phyloP scores from a whole-genome alignment of 2,113 vertebrate genomes.

The Chunga burmeisteri region DNA sequence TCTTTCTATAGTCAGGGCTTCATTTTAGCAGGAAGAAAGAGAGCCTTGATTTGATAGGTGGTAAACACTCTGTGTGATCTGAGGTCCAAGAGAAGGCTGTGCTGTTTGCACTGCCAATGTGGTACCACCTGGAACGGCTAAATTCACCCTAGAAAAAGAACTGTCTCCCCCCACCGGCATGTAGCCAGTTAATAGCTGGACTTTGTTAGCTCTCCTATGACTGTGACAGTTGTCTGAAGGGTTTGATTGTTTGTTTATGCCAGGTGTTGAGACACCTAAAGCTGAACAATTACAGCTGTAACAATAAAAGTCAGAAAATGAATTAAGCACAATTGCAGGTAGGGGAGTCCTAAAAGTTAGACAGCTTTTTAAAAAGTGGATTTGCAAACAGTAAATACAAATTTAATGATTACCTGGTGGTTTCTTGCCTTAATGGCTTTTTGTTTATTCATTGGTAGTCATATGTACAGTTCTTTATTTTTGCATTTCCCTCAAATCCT shows the following conservation, averaged over 20 bases:
- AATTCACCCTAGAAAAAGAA: not conserved
- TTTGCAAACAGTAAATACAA: not conserved
- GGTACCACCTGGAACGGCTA: not conserved
- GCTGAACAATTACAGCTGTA: not conserved
- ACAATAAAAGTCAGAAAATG: not conserved
- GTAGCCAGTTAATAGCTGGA: not conserved
- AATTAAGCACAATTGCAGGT: not conserved
- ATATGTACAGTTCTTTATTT: not conserved
- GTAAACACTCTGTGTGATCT: not conserved
- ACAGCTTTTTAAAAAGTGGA: not conserved
- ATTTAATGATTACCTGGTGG: not conserved
- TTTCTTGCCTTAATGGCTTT: not conserved
- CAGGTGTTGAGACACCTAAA: not conserved
- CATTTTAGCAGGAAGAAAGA: not conserved
- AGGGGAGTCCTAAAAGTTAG: not conserved
- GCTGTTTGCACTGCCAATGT: not conserved
- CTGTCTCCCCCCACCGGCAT: accelerated
- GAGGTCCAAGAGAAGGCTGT: not conserved
- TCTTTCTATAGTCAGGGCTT: not conserved
- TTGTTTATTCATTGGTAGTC: not conserved
- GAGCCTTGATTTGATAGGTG: not conserved
- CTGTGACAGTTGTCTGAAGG: not conserved
- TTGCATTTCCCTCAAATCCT: not conserved
- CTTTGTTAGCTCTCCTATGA: not conserved
- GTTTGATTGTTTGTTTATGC: not conserved